Evolutionary conservation across 2,797 vertebrate genomes (phyloP).

Genomic region (Typhlichthys subterraneus): DNA sequence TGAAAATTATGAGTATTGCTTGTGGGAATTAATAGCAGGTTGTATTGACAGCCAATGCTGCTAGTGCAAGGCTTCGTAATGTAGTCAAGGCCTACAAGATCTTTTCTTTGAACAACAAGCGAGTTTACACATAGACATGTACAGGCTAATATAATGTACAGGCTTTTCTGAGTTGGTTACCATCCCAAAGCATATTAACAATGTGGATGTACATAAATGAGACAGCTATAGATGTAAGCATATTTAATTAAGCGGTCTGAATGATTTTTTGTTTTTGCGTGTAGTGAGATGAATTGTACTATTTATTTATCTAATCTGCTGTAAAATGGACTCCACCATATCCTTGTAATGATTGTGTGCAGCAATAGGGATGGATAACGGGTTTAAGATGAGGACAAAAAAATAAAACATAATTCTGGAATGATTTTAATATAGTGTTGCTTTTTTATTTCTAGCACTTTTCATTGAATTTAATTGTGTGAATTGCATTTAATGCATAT

Average conservation of each 20-base stretch:
- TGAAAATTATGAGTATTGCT: conserved; percentile 40
- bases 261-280: conserved; percentile 70
- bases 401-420: conserved; percentile 76
- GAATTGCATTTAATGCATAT: neutral
- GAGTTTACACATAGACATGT: conserved; percentile 57
- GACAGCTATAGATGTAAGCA: conserved; percentile 74
- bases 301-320: conserved; percentile 78
- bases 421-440: conserved; percentile 70
- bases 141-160: conserved; percentile 50
- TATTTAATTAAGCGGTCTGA: conserved; percentile 79
- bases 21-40: conserved; percentile 54
- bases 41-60: conserved; percentile 46
- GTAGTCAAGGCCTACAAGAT: conserved; percentile 50
- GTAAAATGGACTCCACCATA: conserved; percentile 77
- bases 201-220: conserved; percentile 76
- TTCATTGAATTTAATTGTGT: neutral
- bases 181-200: conserved; percentile 72
- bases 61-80: conserved; percentile 56
- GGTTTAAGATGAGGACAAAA: conserved; percentile 43
- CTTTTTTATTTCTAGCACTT: conserved; percentile 22
- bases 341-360: conserved; percentile 73
- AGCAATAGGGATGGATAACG: conserved; percentile 53
- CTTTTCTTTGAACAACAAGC: conserved; percentile 45
- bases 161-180: conserved; percentile 71
- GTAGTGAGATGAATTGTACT: conserved; percentile 77